Evolutionary conservation across 2,797 vertebrate species (phyloP), one percentile per base, ranked within the genome.

Genomic region (Telmatherina bonti): DNA sequence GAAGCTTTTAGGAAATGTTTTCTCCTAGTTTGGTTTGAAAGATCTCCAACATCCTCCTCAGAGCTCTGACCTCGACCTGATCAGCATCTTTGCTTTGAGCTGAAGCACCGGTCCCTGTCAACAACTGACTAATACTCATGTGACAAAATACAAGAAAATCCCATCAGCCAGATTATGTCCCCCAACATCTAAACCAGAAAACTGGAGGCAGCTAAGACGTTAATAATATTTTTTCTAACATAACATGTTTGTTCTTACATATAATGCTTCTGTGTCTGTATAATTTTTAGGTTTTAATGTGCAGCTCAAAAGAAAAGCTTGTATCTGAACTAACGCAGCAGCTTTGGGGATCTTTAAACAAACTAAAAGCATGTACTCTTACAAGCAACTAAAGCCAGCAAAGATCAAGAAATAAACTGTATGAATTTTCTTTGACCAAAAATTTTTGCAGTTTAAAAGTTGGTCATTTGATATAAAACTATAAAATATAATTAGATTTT

Each of bases 131-230:
- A 10, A 64, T 43, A 33, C 52, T 9, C 30, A 6, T 36, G 55
- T 59, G 45, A 2, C 22, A 55, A 20, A 69, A 64, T 27, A 24
- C 43, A 38, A 59, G 30, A n/a, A 43, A 61, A 66, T 41, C 67
- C 26, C 16, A 26, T 38, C 41, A 57, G 53, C 30, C 20, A 56
- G 56, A 10, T 47, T 69, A 22, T 13, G 33, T 3, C 43, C 43
- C 8, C 54, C 27, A 8, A 12, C 11, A 0, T 3, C 49, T 16
- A 52, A 58, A 29, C n/a, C 30, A 35, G 30, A 41, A 27, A 33
- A 33, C 29, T 10, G 13, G 2, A 26, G 31, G 24, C 30, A 45
- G 26, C 15, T 49, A 12, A 24, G 27, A 20, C n/a, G 11, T 41
- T 15, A 36, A 20, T 49, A 49, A 24, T 26, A 22, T 24, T 18